Conservation (phyloP, 2,113 vertebrate genomes). For the Thalassoma bifasciatum region DNA sequence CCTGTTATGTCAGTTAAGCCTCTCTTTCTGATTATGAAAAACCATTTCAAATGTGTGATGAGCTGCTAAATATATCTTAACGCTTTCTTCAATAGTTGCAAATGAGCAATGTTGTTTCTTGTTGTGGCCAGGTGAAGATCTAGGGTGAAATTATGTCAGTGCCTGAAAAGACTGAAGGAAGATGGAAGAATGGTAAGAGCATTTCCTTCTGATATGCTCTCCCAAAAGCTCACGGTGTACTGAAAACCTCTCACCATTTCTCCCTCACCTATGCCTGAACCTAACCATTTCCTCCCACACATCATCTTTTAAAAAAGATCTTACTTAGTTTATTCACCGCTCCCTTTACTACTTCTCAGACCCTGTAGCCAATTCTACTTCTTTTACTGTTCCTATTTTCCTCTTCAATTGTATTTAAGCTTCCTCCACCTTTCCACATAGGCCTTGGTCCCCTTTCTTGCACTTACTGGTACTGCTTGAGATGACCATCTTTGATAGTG, state of each 20-base stretch:
- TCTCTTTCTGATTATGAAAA: too few species aligned
- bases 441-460: too few species aligned
- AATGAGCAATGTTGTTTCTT: not conserved
- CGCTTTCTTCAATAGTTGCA: not conserved
- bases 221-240: not conserved
- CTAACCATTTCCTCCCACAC: not conserved
- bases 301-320: not conserved
- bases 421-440: too few species aligned
- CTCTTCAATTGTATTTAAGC: too few species aligned
- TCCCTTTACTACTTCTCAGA: constrained; percentile 1
- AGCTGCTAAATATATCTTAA: not conserved
- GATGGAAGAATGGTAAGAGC: not conserved
- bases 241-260: constrained; percentile 6
- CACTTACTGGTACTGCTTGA: too few species aligned
- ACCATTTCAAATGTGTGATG: too few species aligned
- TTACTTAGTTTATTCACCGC: not conserved
- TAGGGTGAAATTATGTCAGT: not conserved
- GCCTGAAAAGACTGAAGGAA: not conserved
- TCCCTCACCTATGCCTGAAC: constrained; percentile 5
- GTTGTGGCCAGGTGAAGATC: not conserved
- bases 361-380: not conserved
- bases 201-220: not conserved
- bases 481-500: too few species aligned
- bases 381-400: not conserved
- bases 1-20: too few species aligned